Conservation (phyloP, 2,113 vertebrate species). For the Phalacrocorax carbo region DNA sequence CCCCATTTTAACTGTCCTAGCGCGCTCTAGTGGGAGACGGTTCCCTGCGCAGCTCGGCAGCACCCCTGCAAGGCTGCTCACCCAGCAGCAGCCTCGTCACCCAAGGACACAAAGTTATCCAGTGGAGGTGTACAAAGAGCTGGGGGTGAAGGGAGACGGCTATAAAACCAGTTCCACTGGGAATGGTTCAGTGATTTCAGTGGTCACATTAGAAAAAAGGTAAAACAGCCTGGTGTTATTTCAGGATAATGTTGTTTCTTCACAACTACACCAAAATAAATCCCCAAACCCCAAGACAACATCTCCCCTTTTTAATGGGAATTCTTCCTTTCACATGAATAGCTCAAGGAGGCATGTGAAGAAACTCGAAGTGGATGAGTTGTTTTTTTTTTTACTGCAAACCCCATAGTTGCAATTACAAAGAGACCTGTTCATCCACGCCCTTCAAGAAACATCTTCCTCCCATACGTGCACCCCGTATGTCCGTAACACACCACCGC, state of each 20-base stretch:
- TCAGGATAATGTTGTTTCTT: background rate
- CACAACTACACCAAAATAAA: fast-evolving
- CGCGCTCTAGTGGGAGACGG: constrained; percentile 35
- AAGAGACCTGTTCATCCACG: background rate
- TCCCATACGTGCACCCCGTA: background rate
- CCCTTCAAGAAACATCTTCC: background rate
- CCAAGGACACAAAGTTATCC: background rate
- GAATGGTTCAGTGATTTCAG: background rate
- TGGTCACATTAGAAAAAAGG: background rate
- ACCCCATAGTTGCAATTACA: background rate
- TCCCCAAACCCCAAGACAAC: background rate
- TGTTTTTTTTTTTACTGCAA: background rate
- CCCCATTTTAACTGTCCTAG: background rate
- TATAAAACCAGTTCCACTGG: background rate
- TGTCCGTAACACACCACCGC: too few relatives aligned
- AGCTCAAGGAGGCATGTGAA: background rate
- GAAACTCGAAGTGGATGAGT: background rate
- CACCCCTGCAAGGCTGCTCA: background rate
- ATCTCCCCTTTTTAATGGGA: background rate
- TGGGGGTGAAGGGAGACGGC: background rate
- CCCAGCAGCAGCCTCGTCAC: background rate
- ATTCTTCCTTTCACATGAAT: background rate
- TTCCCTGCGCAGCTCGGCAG: background rate
- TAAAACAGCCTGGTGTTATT: background rate
- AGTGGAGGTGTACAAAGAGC: too few relatives aligned